Conservation (phyloP, 2,888 invertebrate genomes). For the Sinohyriopsis cumingii region DNA sequence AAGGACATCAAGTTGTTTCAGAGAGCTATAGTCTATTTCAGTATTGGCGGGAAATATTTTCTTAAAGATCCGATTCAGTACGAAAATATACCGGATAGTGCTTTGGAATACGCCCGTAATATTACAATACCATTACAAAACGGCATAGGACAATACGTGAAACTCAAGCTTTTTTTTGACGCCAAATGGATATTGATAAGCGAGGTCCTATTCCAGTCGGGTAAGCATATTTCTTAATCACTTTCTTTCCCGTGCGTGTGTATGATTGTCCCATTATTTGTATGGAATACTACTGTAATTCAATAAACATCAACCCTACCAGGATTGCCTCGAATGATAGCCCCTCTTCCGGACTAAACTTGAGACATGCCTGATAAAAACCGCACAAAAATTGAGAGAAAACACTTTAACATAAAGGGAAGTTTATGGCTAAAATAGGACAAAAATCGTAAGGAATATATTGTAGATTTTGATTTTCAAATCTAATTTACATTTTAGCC, state of each 20-base stretch:
- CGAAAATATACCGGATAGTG: constrained; percentile 81
- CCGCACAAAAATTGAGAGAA: no score
- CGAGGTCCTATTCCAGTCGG: constrained; percentile 90
- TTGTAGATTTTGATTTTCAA: no score
- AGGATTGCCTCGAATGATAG: no score
- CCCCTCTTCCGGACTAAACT: no score
- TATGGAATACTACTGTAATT: no score
- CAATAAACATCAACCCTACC: no score
- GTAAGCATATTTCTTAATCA: constrained; percentile 72
- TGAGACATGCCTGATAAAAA: no score
- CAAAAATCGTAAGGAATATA: no score
- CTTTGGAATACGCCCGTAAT: constrained; percentile 88
- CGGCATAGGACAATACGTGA: constrained; percentile 86
- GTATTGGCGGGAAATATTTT: constrained; percentile 84
- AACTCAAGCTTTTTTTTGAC: constrained; percentile 83
- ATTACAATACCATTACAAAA: constrained; percentile 87
- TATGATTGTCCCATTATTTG: no score
- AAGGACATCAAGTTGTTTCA: constrained; percentile 89
- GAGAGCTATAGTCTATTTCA: constrained; percentile 83
- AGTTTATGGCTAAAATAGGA: no score
- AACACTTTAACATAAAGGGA: no score
- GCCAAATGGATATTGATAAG: constrained; percentile 92
- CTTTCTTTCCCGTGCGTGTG: constrained; percentile 82
- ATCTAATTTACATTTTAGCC: no score
- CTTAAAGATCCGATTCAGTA: constrained; percentile 82